Conservation (phyloP, 30 jellyfish, hydroid and myxozoan genomes). For the Mastigias papua region DNA sequence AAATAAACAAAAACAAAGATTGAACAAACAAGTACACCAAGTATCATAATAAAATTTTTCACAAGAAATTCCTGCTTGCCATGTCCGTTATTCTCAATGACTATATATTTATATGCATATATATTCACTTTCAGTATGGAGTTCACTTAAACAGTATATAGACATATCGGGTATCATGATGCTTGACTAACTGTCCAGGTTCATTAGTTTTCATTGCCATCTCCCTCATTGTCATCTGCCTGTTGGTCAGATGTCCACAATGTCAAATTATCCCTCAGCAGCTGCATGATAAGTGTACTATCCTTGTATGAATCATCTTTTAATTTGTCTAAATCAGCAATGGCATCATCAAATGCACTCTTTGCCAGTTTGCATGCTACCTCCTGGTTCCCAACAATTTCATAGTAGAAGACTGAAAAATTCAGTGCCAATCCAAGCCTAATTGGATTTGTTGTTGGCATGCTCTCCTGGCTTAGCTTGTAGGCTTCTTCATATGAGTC, state of each 20-base stretch:
- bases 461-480: constrained; percentile 55
- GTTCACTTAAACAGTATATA: constrained; percentile 46
- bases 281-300: constrained; percentile 96
- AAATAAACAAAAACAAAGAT: background rate
- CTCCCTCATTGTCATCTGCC: constrained; percentile 79
- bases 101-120: constrained; percentile 23
- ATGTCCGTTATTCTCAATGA: constrained; percentile 25
- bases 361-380: constrained; percentile 93
- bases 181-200: background rate
- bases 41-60: constrained; percentile 22
- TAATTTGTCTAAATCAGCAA: constrained; percentile 86
- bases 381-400: constrained; percentile 71
- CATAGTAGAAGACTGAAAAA: constrained; percentile 91
- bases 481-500: constrained; percentile 88
- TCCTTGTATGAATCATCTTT: constrained; percentile 97
- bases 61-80: constrained; percentile 3
- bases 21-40: constrained; percentile 24
- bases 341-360: constrained; percentile 94
- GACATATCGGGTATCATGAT: constrained; percentile 30
- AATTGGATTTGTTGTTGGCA: constrained; percentile 90
- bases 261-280: constrained; percentile 93
- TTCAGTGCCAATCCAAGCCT: constrained; percentile 97
- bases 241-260: constrained; percentile 90
- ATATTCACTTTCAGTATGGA: constrained; percentile 18
- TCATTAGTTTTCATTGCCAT: constrained; percentile 58